phyloP scores from a whole-genome alignment of 2,797 vertebrate species.

The Gymnodraco acuticeps region DNA sequence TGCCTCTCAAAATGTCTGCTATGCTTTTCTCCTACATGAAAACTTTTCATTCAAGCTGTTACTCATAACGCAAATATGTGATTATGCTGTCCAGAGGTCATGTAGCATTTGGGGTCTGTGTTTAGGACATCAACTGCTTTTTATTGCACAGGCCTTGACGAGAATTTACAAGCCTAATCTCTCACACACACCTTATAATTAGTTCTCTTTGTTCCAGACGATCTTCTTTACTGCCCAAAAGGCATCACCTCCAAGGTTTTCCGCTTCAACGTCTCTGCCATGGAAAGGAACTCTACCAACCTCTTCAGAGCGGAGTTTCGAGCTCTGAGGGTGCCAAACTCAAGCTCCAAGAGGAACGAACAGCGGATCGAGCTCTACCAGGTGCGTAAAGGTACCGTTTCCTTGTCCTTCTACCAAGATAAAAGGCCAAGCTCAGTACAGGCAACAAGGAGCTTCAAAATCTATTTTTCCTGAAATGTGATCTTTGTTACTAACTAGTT shows the following conservation, averaged over 20 bases:
- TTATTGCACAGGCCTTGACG: conserved; percentile 26
- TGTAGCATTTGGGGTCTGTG: conserved; percentile 4
- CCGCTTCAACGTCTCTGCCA: conserved; percentile 92
- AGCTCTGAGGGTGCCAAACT: conserved; percentile 90
- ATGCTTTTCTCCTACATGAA: neutral
- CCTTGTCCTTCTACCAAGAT: conserved; percentile 59
- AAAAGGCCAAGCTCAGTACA: conserved; percentile 28
- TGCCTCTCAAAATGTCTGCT: neutral
- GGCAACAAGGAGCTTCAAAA: conserved; percentile 18
- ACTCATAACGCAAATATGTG: neutral
- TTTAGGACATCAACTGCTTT: neutral
- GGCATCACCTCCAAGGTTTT: conserved; percentile 92
- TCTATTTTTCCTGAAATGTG: conserved; percentile 3
- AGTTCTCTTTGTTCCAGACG: conserved; percentile 83
- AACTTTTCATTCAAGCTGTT: neutral
- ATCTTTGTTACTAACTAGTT: conserved; percentile 7
- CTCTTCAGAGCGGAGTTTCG: conserved; percentile 95
- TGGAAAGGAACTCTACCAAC: conserved; percentile 94
- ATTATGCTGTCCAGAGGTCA: conserved; percentile 8
- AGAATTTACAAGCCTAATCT: conserved; percentile 13
- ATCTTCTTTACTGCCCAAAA: conserved; percentile 90
- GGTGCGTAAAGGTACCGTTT: conserved; percentile 85
- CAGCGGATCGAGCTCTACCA: conserved; percentile 96
- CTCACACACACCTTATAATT: conserved; percentile 33
- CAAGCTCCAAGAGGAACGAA: conserved; percentile 89